Evolutionary conservation across 2,888 invertebrate species (phyloP).

Genomic region (Standfussiana lucernea): DNA sequence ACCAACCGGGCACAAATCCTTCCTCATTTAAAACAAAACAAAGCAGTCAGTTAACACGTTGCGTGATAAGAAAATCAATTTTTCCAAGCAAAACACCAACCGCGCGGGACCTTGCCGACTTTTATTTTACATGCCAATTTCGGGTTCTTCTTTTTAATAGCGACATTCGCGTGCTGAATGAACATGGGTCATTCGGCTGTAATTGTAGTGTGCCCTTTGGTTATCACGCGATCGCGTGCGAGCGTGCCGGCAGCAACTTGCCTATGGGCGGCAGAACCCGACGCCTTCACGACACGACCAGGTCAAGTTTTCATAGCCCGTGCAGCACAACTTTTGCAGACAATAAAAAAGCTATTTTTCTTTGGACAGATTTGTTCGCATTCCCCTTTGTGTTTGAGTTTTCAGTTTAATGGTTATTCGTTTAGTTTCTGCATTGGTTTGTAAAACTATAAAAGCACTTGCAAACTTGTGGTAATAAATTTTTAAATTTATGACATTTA

Average conservation of each 20-base stretch:
- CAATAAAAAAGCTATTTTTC: slow-evolving; percentile 62
- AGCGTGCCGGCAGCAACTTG: slow-evolving; percentile 17
- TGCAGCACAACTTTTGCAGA: slow-evolving; percentile 57
- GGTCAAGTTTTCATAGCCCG: slow-evolving; percentile 61
- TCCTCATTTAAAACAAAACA: slow-evolving; percentile 39
- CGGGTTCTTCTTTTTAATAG: slow-evolving; percentile 79
- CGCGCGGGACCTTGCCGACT: slow-evolving; percentile 64
- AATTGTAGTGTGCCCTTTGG: slow-evolving; percentile 83
- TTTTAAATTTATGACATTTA: slow-evolving; percentile 5
- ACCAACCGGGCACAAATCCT: not conserved
- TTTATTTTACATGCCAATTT: slow-evolving; percentile 75
- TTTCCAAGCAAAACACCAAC: slow-evolving; percentile 60
- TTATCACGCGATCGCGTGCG: slow-evolving; percentile 86
- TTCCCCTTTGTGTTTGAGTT: slow-evolving; percentile 44
- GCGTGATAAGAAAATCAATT: slow-evolving; percentile 72
- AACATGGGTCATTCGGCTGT: slow-evolving; percentile 82
- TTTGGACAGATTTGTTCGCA: slow-evolving; percentile 48
- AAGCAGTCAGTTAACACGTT: slow-evolving; percentile 51
- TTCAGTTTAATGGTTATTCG: slow-evolving; percentile 46
- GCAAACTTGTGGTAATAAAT: slow-evolving; percentile 17
- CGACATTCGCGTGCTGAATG: slow-evolving; percentile 83
- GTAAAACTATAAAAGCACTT: slow-evolving; percentile 45
- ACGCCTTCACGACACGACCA: slow-evolving; percentile 57
- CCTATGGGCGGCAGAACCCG: slow-evolving; percentile 44
- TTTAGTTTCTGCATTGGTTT: slow-evolving; percentile 47